Conservation (phyloP, 2,888 invertebrate genomes). For the Coenonympha glycerion region DNA sequence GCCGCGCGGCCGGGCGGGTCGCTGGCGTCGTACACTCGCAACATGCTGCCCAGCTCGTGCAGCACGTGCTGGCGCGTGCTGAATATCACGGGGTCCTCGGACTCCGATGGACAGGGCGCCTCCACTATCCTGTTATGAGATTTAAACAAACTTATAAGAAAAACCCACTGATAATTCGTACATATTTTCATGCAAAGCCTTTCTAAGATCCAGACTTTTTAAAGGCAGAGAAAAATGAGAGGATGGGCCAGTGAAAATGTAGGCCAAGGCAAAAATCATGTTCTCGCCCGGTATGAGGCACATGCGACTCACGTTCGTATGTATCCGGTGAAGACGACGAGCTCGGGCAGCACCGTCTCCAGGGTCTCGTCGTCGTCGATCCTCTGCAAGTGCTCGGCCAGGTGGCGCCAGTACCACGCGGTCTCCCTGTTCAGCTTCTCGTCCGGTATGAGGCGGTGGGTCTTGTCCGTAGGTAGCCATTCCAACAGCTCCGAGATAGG, state of each 20-base stretch:
- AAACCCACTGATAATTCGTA: no score
- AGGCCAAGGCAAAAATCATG: no score
- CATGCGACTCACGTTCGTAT: constrained; percentile 77
- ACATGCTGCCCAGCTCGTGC: constrained; percentile 73
- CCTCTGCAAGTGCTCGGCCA: constrained; percentile 63
- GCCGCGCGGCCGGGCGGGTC: constrained; percentile 73
- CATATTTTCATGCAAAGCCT: no score
- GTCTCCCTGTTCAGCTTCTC: constrained; percentile 68
- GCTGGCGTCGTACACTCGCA: constrained; percentile 74
- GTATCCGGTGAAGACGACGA: constrained; percentile 83
- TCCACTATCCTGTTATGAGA: constrained; percentile 54
- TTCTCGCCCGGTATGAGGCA: no score
- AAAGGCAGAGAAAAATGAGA: no score
- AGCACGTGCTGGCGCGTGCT: constrained; percentile 75
- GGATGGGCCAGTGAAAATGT: neutral
- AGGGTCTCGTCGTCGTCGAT: constrained; percentile 74
- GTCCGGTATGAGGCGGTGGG: constrained; percentile 58
- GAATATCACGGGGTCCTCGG: constrained; percentile 53
- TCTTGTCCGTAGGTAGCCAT: constrained; percentile 66
- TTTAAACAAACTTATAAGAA: no score
- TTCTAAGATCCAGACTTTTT: no score
- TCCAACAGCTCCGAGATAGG: constrained; percentile 67
- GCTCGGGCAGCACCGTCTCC: constrained; percentile 81
- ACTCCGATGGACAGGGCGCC: constrained; percentile 56
- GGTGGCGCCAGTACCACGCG: constrained; percentile 72